Conservation (phyloP, 2,797 vertebrate genomes). For the Gila robusta region DNA sequence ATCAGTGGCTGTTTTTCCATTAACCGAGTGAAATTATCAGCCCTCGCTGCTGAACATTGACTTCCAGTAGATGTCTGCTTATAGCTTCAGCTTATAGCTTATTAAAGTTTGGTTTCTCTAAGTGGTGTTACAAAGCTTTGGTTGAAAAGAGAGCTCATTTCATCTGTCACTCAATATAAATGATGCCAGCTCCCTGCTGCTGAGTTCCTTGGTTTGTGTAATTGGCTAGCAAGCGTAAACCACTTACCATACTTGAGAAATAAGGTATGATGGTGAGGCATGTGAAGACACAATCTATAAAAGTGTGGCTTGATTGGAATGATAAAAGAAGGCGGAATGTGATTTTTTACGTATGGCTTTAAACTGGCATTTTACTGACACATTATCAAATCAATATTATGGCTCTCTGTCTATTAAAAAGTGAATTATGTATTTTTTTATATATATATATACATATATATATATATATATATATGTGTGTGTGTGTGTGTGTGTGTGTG, state of each 20-base stretch:
- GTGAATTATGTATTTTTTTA: too few species aligned
- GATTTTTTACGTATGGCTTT: not conserved
- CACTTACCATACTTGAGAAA: constrained; percentile 56
- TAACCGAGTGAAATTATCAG: constrained; percentile 61
- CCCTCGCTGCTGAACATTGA: constrained; percentile 48
- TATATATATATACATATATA: too few species aligned
- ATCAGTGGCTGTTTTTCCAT: constrained; percentile 68
- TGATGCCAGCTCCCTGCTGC: constrained; percentile 57
- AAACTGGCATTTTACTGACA: not conserved
- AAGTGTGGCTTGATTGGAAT: constrained; percentile 13
- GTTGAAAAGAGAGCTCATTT: constrained; percentile 60
- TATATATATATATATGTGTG: too few species aligned
- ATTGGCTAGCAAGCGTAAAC: constrained; percentile 51
- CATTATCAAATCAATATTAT: not conserved
- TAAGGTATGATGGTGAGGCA: constrained; percentile 55
- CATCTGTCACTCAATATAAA: constrained; percentile 60
- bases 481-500: too few species aligned
- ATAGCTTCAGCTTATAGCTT: constrained; percentile 52
- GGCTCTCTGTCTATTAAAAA: not conserved
- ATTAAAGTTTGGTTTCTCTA: constrained; percentile 62
- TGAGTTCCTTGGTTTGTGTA: constrained; percentile 49
- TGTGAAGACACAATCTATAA: constrained; percentile 20
- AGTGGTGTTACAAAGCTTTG: constrained; percentile 12
- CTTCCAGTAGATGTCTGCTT: constrained; percentile 50
- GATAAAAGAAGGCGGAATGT: not conserved